Evolutionary conservation across 2,113 vertebrate genomes (phyloP).

Genomic region (Myiopsitta monachus): DNA sequence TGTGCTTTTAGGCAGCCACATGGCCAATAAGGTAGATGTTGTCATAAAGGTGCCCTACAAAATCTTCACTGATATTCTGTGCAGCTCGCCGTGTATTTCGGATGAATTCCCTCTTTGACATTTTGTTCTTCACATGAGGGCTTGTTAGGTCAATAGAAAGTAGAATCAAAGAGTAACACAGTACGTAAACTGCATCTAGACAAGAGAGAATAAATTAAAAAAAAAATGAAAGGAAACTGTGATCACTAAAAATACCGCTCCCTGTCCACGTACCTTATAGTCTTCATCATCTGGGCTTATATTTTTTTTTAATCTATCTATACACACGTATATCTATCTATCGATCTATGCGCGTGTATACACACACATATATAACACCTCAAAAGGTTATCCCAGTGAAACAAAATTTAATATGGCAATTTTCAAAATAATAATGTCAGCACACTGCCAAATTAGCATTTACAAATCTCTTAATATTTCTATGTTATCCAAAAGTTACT

Average conservation of each 20-base stretch:
- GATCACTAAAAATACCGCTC: neutral
- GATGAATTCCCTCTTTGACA: conserved; percentile 99
- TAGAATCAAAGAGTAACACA: conserved; percentile 98
- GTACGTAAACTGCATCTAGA: conserved; percentile 95
- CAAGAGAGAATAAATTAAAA: conserved; percentile 5
- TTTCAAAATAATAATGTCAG: neutral
- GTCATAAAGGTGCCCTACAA: conserved; percentile 98
- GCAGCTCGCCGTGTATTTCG: conserved; percentile 95
- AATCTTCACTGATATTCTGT: conserved; percentile 97
- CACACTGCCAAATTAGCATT: neutral
- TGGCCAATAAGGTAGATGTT: conserved; percentile 99
- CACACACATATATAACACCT: neutral
- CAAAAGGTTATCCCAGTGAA: neutral
- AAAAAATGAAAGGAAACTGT: neutral
- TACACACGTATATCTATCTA: no score
- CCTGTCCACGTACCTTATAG: neutral
- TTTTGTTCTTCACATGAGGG: conserved; percentile 99
- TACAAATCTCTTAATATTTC: neutral
- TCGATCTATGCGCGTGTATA: fast-evolving
- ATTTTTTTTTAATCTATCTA: no score
- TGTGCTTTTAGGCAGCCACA: conserved; percentile 88
- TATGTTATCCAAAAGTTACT: neutral
- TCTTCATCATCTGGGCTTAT: neutral
- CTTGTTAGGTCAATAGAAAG: conserved; percentile 98
- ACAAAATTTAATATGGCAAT: neutral